These are phyloP conservation scores for Sparus aurata DNA, from an alignment of 2,797 vertebrate species.

Conservation along the genomic window DNA sequence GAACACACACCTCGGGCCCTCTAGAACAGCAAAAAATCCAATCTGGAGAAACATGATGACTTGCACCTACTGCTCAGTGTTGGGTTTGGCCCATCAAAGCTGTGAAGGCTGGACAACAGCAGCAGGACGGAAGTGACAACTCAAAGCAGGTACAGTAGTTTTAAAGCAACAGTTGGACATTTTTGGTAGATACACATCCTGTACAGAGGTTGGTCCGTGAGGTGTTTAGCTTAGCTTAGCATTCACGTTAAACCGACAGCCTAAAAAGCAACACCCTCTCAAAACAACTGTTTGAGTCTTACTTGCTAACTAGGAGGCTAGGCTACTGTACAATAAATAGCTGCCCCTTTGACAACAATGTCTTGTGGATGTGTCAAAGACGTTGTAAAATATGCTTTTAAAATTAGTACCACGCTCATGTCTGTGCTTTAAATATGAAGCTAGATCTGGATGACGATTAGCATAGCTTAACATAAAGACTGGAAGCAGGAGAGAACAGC, in stretches of 20 bases:
- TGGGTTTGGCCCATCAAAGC: slow-evolving; percentile 41
- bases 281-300: no score
- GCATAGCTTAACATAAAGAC: neutral
- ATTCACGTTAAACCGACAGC: neutral
- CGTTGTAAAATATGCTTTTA: neutral
- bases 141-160: neutral
- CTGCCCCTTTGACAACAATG: neutral
- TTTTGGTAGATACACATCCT: neutral
- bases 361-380: neutral
- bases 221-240: neutral
- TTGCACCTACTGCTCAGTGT: slow-evolving; percentile 62
- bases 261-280: neutral
- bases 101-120: slow-evolving; percentile 9
- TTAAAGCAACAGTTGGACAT: neutral
- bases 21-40: slow-evolving; percentile 56
- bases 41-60: slow-evolving; percentile 76
- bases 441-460: neutral
- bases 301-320: neutral
- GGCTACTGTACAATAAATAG: neutral
- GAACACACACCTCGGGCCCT: slow-evolving; percentile 55
- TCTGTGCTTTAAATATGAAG: neutral
- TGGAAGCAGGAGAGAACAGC: neutral
- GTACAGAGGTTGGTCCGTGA: neutral
- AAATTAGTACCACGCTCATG: neutral
- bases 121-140: neutral